Evolutionary conservation across 2,888 invertebrate genomes (phyloP), one percentile per base, ranked within the genome.

Genomic region (Napeogenes sylphis): DNA sequence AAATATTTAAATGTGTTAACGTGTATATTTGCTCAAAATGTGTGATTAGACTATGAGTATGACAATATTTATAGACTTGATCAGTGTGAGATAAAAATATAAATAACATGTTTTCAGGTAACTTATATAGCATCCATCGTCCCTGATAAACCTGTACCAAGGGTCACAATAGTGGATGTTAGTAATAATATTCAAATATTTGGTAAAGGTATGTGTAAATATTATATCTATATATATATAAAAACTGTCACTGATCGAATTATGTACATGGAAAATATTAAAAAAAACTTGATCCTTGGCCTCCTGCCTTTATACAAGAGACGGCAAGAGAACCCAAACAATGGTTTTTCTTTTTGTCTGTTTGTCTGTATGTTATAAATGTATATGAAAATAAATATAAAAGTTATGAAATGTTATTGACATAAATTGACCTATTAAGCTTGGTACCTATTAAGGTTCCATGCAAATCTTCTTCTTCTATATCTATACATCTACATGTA

Each of bases 131-230:
- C 59, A 45, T 30, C 45, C 2, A 42, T 58, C 14, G 2, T 58
- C 3, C 60, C 63, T 2, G 58, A 61, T 0, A 60, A 58, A 47
- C 21, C 55, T 45, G 6, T 21, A n/a, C 61, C 58, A 38, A 10
- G 57, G 0, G 64, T 61, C 4, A 58, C 51, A 30, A 35, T 61
- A n/a, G 42, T 64, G 12, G 58, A 64, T 30, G 4, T 58, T 3
- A 61, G 58, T 33, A 45, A 53, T 2, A 53, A 56, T 45, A 6
- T 59, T 1, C 38, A 47, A 38, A 35, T 45, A 35, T 58, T 62
- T 47, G 46, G 51, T 38, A 33, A n/a, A 55, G 58, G 61, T 55
- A 58, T 10, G 55, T 38, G 10, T 56, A 47, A 14, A 38, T 56
- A 42, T 8, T 59, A 3, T 51, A 14, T 47, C 3, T 2, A 47